Percentiles rank a stretch among this genome's conserved stretches.
Evolutionary conservation across 2,113 vertebrate species (phyloP).

Genomic region (Condylura cristata): DNA sequence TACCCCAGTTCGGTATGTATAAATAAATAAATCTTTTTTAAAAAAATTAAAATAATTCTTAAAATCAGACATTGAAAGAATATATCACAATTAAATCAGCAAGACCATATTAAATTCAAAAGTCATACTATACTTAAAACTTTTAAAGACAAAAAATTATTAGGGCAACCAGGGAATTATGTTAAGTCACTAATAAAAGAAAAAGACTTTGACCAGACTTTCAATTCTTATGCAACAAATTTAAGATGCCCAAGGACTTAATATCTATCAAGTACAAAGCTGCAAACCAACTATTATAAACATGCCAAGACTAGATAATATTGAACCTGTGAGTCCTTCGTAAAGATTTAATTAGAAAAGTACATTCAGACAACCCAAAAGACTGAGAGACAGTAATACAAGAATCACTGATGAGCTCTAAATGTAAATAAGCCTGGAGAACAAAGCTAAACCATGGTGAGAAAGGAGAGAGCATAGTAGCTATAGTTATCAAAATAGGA

Average conservation of each 20-base stretch:
- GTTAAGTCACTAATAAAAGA: not conserved
- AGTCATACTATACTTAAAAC: slow-evolving; percentile 2
- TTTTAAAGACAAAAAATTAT: slow-evolving; percentile 12
- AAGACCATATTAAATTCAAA: not conserved
- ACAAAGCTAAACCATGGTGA: not conserved
- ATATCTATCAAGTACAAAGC: slow-evolving; percentile 46
- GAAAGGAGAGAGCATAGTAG: slow-evolving; percentile 1
- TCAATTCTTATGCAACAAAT: slow-evolving; percentile 42
- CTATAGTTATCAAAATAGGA: not conserved
- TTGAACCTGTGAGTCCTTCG: not conserved
- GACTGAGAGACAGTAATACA: not conserved
- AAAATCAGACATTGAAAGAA: slow-evolving; percentile 15
- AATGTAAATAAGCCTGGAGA: not conserved
- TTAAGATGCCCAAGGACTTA: slow-evolving; percentile 13
- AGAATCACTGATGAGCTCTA: not conserved
- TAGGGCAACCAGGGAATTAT: slow-evolving; percentile 25
- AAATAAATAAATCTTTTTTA: too few species aligned
- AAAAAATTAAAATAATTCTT: not conserved
- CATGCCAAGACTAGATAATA: not conserved
- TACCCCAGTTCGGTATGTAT: too few species aligned
- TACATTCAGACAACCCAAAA: slow-evolving; percentile 2
- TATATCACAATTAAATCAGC: slow-evolving; percentile 19
- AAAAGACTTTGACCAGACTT: slow-evolving; percentile 7
- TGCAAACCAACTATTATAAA: slow-evolving; percentile 34
- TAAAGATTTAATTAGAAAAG: slow-evolving; percentile 40